phyloP scores from a whole-genome alignment of 2,113 vertebrate species.

The Arenaria interpres region DNA sequence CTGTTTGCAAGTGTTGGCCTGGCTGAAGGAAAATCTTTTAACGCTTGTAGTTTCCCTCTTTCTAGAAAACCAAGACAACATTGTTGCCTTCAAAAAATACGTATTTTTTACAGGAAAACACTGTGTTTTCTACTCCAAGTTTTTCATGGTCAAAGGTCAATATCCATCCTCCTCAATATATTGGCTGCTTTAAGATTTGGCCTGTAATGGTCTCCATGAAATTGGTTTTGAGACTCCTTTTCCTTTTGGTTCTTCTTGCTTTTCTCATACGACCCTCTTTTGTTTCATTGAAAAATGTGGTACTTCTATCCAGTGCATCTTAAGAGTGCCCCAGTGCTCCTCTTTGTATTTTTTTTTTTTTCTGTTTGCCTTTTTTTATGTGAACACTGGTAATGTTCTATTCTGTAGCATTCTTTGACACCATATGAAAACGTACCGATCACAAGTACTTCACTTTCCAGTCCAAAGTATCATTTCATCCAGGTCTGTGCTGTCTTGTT shows the following conservation, averaged over 20 bases:
- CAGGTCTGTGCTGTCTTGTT: background rate
- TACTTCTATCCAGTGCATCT: background rate
- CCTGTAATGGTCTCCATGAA: background rate
- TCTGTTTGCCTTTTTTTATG: background rate
- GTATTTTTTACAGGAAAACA: background rate
- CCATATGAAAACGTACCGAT: accelerated
- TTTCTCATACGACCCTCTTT: background rate
- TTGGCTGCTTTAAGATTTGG: background rate
- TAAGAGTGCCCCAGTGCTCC: accelerated
- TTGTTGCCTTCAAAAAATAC: background rate
- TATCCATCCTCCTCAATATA: background rate
- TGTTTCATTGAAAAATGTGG: background rate
- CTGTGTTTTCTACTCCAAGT: background rate
- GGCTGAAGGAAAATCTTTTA: background rate
- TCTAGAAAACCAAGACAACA: background rate
- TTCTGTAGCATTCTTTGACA: background rate
- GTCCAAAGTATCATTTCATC: background rate
- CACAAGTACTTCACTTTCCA: background rate
- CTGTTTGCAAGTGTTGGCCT: background rate
- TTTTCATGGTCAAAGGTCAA: background rate
- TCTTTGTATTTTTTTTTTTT: background rate
- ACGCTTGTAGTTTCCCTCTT: background rate
- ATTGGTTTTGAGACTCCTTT: background rate
- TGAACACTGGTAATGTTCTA: background rate
- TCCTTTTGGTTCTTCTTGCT: background rate